These are phyloP conservation scores for Tolypeutes matacus DNA, from an alignment of 2,797 vertebrate species.

Conservation along the genomic window DNA sequence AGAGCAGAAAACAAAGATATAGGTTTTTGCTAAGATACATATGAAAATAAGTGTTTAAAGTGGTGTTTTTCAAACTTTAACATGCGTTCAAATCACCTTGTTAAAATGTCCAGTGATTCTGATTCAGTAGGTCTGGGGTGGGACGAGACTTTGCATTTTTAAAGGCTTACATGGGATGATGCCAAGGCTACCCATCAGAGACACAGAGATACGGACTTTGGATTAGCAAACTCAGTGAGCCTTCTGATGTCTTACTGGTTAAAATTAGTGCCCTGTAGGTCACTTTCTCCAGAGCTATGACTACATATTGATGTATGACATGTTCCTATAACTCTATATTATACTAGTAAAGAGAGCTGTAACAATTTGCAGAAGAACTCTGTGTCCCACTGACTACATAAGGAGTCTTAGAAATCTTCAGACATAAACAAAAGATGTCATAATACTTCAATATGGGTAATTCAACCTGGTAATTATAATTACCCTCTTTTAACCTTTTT, in stretches of 20 bases:
- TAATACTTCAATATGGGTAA: not conserved
- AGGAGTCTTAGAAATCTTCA: slow-evolving; percentile 13
- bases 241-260: not conserved
- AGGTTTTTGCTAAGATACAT: not conserved
- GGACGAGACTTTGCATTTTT: not conserved
- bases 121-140: no score
- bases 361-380: not conserved
- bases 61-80: not conserved
- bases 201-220: not conserved
- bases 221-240: not conserved
- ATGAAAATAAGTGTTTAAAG: not conserved
- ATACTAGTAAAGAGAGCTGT: not conserved
- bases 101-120: not conserved
- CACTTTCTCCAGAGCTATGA: slow-evolving; percentile 14
- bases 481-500: not conserved
- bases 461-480: not conserved
- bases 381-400: not conserved
- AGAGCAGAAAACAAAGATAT: not conserved
- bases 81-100: not conserved
- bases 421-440: slow-evolving; percentile 10
- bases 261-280: not conserved
- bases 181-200: not conserved
- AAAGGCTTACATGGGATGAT: not conserved
- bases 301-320: not conserved
- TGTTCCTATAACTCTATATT: not conserved